These are phyloP conservation scores for Girardinus metallicus DNA, from an alignment of 2,797 vertebrate genomes.

Conservation along the genomic window DNA sequence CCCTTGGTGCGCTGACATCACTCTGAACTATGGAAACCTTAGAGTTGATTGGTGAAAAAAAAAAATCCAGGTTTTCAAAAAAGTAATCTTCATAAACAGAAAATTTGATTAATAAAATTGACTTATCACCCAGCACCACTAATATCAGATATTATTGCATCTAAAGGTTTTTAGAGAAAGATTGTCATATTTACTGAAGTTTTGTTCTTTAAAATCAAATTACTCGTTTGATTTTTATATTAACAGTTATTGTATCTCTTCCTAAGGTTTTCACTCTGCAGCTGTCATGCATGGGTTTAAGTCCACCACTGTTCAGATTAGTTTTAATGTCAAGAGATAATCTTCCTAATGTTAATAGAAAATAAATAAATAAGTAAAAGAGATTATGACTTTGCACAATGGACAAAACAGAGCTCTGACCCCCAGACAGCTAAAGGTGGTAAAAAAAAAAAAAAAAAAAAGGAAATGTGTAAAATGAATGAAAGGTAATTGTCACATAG, in stretches of 20 bases:
- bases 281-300: background rate
- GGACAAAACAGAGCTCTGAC: background rate
- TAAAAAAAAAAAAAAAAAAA: background rate
- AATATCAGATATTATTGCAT: background rate
- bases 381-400: background rate
- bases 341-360: background rate
- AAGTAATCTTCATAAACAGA: no score
- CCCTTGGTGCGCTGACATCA: no score
- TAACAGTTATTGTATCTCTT: background rate
- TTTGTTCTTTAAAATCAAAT: background rate
- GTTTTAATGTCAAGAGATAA: constrained; percentile 3
- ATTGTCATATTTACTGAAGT: background rate
- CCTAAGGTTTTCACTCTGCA: background rate
- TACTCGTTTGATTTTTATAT: background rate
- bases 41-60: no score
- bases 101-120: no score
- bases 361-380: background rate
- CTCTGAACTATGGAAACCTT: no score
- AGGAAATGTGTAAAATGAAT: background rate
- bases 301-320: constrained; percentile 1
- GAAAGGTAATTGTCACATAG: background rate
- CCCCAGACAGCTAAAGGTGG: background rate
- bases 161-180: background rate
- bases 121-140: background rate
- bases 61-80: no score